phyloP scores from a whole-genome alignment of 2,888 invertebrate genomes.

The Hydriomena furcata region DNA sequence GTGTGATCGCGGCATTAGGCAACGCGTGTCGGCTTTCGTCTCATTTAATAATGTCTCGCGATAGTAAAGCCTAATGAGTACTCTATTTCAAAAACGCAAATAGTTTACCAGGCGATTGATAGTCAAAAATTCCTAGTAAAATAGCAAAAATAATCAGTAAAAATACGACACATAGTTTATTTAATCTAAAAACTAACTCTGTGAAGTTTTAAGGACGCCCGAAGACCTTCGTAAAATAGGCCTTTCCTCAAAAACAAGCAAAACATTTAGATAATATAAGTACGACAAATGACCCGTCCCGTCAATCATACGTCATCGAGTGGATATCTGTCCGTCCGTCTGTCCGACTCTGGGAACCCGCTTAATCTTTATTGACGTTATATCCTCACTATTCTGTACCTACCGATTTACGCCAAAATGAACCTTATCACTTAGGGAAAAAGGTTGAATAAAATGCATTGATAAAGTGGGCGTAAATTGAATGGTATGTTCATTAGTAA shows the following conservation, averaged over 20 bases:
- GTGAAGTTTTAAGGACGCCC: too few species aligned
- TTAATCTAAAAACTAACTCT: too few species aligned
- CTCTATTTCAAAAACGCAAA: too few species aligned
- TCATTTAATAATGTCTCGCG: too few species aligned
- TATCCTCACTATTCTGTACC: conserved; percentile 12
- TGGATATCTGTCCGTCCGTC: conserved; percentile 57
- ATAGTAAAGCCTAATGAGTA: too few species aligned
- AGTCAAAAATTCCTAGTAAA: too few species aligned
- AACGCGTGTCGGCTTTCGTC: too few species aligned
- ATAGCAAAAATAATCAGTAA: too few species aligned
- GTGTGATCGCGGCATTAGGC: too few species aligned
- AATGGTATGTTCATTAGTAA: conserved; percentile 36
- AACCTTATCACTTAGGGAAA: conserved; percentile 13
- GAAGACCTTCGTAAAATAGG: conserved; percentile 1
- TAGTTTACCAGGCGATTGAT: too few species aligned
- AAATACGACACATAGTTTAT: too few species aligned
- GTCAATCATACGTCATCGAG: conserved; percentile 63
- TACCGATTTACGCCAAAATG: conserved; percentile 1
- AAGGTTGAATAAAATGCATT: conserved; percentile 5
- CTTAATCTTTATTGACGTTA: conserved; percentile 67
- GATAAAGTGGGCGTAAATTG: conserved; percentile 15
- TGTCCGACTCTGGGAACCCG: conserved; percentile 53
- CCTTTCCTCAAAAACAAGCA: conserved; percentile 18
- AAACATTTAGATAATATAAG: conserved; percentile 26
- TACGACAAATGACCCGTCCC: conserved; percentile 39